Conservation (phyloP, 2,888 invertebrate genomes). For the Pristionchus arcanus region DNA sequence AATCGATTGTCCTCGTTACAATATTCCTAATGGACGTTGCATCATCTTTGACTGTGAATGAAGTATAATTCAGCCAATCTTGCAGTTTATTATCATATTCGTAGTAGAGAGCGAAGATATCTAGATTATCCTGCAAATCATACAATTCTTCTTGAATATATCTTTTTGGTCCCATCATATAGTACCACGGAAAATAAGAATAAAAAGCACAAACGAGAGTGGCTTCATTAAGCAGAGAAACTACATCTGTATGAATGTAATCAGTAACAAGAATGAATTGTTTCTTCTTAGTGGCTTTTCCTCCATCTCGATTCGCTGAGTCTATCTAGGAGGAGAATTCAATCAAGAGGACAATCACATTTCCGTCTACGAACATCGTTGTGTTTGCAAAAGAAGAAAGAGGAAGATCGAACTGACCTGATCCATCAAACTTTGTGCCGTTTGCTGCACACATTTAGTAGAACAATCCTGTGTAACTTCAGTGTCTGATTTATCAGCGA, state of each 20-base stretch:
- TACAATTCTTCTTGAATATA: background rate
- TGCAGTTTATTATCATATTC: slow-evolving; percentile 19
- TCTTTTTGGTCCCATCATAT: no score
- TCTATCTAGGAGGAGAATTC: slow-evolving; percentile 10
- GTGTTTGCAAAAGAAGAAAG: background rate
- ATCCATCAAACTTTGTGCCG: slow-evolving; percentile 24
- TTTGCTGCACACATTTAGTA: slow-evolving; percentile 45
- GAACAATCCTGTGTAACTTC: slow-evolving; percentile 18
- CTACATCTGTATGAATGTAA: slow-evolving; percentile 34
- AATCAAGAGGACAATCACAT: background rate
- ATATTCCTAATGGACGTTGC: background rate
- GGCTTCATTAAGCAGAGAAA: background rate
- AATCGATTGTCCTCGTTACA: slow-evolving; percentile 22
- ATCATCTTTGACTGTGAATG: background rate
- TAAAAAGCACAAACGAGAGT: background rate
- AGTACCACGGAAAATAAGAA: no score
- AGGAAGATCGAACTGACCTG: background rate
- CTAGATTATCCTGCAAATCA: slow-evolving; percentile 11
- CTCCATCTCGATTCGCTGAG: slow-evolving; percentile 40
- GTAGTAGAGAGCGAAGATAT: slow-evolving; percentile 31
- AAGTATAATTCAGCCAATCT: background rate
- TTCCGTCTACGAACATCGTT: background rate
- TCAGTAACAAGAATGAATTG: slow-evolving; percentile 46
- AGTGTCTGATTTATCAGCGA: slow-evolving; percentile 14
- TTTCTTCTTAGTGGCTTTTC: slow-evolving; percentile 30